Conservation (phyloP, 1,140 invertebrate genomes). For the Penaeus vannamei region DNA sequence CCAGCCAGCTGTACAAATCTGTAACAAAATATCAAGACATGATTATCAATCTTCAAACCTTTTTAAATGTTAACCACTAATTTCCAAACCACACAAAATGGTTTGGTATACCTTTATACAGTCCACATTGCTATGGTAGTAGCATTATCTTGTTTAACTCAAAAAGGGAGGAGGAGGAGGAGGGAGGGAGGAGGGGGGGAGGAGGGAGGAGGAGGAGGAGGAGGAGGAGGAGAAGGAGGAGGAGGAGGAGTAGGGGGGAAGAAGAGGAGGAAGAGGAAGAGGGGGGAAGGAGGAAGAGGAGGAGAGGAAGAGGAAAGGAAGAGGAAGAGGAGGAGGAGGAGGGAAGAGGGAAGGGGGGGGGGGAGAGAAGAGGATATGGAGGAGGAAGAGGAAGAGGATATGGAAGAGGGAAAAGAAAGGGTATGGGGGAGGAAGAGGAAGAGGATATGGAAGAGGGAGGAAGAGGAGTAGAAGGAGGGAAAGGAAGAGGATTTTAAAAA, state of each 20-base stretch:
- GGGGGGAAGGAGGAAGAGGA: too few species aligned
- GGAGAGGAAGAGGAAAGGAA: neutral
- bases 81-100: neutral
- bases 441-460: neutral
- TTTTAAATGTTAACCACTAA: neutral
- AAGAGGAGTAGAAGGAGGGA: neutral
- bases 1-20: constrained; percentile 58
- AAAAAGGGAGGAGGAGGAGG: too few species aligned
- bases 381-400: neutral
- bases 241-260: neutral
- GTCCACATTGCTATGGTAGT: too few species aligned
- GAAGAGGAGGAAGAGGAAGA: too few species aligned
- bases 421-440: neutral
- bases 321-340: too few species aligned
- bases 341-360: neutral
- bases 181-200: too few species aligned
- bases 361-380: neutral
- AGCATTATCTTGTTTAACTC: too few species aligned
- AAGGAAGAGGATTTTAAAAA: neutral
- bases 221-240: neutral
- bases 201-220: too few species aligned
- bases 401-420: neutral
- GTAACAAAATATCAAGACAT: neutral
- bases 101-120: neutral
- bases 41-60: neutral